Evolutionary conservation across 2,797 vertebrate species (phyloP).

Genomic region (Prionace glauca): DNA sequence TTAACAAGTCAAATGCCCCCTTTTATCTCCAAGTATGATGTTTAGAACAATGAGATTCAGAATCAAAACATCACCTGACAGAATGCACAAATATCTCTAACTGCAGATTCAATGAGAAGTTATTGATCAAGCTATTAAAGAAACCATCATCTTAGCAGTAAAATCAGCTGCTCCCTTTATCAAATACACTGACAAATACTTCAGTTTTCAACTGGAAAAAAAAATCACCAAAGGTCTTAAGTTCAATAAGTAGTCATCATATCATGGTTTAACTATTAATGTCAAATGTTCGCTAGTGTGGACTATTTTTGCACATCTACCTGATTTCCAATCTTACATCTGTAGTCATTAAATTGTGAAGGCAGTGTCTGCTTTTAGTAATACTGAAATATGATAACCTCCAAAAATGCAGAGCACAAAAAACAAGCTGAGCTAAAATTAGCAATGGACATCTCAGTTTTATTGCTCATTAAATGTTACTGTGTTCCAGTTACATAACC

Average conservation of each 20-base stretch:
- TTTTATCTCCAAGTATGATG: neutral
- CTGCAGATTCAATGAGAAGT: neutral
- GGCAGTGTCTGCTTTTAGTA: neutral
- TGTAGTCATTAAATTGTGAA: neutral
- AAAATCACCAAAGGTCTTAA: neutral
- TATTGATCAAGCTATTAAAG: neutral
- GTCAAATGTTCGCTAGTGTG: neutral
- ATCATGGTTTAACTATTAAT: neutral
- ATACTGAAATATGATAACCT: neutral
- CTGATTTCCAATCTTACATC: neutral
- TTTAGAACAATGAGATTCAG: neutral
- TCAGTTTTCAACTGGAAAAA: neutral
- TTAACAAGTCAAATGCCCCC: neutral
- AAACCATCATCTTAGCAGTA: neutral
- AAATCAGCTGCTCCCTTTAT: neutral
- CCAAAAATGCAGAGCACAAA: neutral
- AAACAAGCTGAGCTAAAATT: neutral
- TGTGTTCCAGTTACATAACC: neutral
- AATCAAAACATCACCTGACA: neutral
- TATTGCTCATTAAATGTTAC: neutral
- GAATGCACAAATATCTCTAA: neutral
- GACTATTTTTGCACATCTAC: neutral
- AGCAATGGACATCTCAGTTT: neutral
- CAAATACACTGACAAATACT: neutral
- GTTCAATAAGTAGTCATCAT: neutral